Conservation (phyloP, 2,797 vertebrate genomes). For the Hypotaenidia okinawae region DNA sequence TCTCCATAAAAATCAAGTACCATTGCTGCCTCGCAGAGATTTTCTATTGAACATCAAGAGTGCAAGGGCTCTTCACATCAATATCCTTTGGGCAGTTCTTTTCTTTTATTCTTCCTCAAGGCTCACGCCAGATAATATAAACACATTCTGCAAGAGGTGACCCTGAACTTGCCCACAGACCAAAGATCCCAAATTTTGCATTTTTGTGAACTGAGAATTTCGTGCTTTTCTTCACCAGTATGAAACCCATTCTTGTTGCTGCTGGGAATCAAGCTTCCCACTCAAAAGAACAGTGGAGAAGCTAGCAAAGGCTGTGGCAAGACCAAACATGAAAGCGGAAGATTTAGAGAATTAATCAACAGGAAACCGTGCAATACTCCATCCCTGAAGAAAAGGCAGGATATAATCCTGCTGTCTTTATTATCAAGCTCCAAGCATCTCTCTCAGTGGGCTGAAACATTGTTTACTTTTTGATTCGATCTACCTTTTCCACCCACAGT, state of each 20-base stretch:
- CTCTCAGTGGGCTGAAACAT: slow-evolving; percentile 40
- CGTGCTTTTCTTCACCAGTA: neutral
- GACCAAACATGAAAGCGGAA: slow-evolving; percentile 62
- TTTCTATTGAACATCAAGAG: neutral
- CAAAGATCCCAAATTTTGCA: neutral
- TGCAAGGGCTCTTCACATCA: neutral
- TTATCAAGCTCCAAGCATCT: slow-evolving; percentile 47
- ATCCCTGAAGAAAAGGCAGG: slow-evolving; percentile 60
- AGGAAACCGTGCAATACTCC: slow-evolving; percentile 50
- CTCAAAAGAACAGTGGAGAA: slow-evolving; percentile 37
- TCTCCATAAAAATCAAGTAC: neutral
- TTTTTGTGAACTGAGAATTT: slow-evolving; percentile 40
- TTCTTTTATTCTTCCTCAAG: neutral
- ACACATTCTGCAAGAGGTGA: neutral
- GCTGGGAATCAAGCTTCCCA: slow-evolving; percentile 33
- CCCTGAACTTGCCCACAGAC: slow-evolving; percentile 31
- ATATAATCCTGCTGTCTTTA: slow-evolving; percentile 60
- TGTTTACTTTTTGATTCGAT: slow-evolving; percentile 65
- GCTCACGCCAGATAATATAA: neutral
- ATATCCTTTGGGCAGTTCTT: neutral
- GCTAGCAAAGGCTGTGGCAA: slow-evolving; percentile 1
- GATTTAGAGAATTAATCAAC: slow-evolving; percentile 71
- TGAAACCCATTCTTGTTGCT: slow-evolving; percentile 17
- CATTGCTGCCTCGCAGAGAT: neutral
- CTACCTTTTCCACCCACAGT: slow-evolving; percentile 47